Evolutionary conservation across 2,113 vertebrate species (phyloP).

Genomic region (Mastomys natalensis): DNA sequence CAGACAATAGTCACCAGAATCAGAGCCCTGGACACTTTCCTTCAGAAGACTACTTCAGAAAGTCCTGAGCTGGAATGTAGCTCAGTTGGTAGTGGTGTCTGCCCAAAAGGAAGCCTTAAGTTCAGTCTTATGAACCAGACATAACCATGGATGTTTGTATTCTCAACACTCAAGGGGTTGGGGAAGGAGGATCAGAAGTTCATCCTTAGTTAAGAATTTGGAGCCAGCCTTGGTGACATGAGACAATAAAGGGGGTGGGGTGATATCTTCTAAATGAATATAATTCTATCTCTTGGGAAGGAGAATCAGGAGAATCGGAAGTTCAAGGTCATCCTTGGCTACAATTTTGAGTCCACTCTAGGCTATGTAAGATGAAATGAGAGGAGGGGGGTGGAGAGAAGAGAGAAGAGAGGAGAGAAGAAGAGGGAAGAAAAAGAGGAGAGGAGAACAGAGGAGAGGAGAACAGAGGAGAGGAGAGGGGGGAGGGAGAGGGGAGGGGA

Average conservation of each 20-base stretch:
- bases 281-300: background rate
- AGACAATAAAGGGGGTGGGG: background rate
- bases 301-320: background rate
- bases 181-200: background rate
- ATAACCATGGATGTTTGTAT: background rate
- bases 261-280: background rate
- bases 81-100: background rate
- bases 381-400: background rate
- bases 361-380: background rate
- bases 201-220: background rate
- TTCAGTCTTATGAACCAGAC: background rate
- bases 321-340: background rate
- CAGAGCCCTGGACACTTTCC: background rate
- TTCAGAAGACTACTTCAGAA: conserved; percentile 47
- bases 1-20: background rate
- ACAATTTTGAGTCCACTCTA: background rate
- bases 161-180: background rate
- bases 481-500: background rate
- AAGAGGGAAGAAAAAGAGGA: no score
- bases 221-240: background rate
- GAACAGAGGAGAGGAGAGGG: no score
- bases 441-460: background rate
- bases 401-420: no score
- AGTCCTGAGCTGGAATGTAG: background rate
- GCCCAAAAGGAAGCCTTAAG: no score